phyloP scores from a whole-genome alignment of 1,140 invertebrate genomes.

The Brachionus sp. region DNA sequence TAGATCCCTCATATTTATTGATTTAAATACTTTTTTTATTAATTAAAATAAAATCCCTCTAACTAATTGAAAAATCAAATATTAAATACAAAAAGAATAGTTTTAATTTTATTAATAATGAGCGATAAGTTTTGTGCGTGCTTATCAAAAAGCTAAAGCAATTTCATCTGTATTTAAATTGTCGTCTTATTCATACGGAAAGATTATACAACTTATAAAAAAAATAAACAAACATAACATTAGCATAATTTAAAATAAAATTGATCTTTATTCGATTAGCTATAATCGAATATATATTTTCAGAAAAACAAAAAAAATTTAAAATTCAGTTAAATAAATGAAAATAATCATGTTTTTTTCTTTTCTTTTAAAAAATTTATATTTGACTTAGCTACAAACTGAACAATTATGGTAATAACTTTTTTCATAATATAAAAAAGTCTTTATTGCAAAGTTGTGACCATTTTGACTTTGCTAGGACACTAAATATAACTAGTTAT shows the following conservation, averaged over 20 bases:
- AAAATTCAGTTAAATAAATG: too few relatives aligned
- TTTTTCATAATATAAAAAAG: too few relatives aligned
- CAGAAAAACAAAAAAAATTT: too few relatives aligned
- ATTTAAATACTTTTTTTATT: not conserved
- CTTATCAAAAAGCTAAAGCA: not conserved
- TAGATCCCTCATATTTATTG: not conserved
- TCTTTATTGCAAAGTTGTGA: too few relatives aligned
- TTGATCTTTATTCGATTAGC: not conserved
- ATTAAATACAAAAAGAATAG: not conserved
- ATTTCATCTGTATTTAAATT: not conserved
- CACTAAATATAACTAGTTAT: not conserved
- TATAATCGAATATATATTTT: too few relatives aligned
- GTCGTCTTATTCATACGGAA: not conserved
- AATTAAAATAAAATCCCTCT: not conserved
- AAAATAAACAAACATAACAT: not conserved
- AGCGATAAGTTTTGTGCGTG: not conserved
- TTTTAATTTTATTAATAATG: not conserved
- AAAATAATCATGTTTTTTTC: too few relatives aligned
- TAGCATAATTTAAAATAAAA: not conserved
- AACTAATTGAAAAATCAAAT: not conserved
- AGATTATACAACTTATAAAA: not conserved
- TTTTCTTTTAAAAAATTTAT: too few relatives aligned
- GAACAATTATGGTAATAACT: too few relatives aligned
- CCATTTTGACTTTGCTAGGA: not conserved
- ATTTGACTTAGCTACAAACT: too few relatives aligned